Base-by-base conservation (phyloP, 2,888 invertebrate species). In the Melanostoma mellinum region DNA sequence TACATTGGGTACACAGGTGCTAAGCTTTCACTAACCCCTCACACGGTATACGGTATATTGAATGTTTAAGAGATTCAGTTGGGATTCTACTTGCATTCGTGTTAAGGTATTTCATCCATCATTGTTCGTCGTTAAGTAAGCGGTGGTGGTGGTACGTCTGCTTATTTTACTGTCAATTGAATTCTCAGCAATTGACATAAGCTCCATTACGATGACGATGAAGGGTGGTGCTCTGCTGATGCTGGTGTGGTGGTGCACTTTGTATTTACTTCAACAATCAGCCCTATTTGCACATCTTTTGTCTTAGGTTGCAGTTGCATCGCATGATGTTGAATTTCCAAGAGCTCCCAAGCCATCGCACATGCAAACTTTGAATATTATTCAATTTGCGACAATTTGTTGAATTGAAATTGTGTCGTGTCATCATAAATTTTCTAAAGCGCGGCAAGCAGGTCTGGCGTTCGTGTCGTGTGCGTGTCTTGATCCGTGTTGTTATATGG, bases 361-460 rank as follows among this genome's bases (percentile, higher is more conserved):
- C 10, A 48, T 38, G 61, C 36, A 38, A 53, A 55, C 52, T 58
- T 46, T 53, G 56, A 75, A 68, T 69, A 75, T 75, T 60, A 81
- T 75, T 81, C 53, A 81, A 75, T 75, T 69, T 81, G 65, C 4
- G 58, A 75, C 60, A 71, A 75, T 81, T 76, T 81, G 76, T 81
- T 81, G 75, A 76, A 76, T 76, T 81, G 67, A 48, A 81, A 81
- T 72, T 71, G 71, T 71, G 58, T 75, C 40, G 58, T 69, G 65
- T 65, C 67, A 72, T 76, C 72, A 81, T 76, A 72, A 76, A 76
- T 81, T 65, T 53, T 0, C 20, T 20, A 20, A 20, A 48, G 33
- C 33, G 20, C 33, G 42, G 40, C 38, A 46, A 32, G 53, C 55
- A 48, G 55, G 56, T 48, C 20, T 20, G 20, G 20, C 20, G 20